Evolutionary conservation across 1,140 invertebrate genomes (phyloP), one percentile per base, ranked within the genome.

Genomic region (Drosophila watanabei): DNA sequence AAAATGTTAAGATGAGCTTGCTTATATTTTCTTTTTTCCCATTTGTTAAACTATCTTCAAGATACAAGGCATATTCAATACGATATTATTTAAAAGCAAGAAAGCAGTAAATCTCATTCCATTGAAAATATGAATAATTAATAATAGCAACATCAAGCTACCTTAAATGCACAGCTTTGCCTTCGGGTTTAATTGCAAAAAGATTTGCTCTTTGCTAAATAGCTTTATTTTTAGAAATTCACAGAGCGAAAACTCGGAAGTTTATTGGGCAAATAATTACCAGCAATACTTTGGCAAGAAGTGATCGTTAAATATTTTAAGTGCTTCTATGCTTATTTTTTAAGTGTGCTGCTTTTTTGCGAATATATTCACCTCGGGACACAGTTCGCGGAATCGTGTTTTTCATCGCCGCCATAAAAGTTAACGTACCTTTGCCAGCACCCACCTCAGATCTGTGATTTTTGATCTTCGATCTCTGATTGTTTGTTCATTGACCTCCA

Each of bases 401-500:
- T 54, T 24, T 56, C 33, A 56, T 37, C 33, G 52, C 37, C 13
- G 20, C 58, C 63, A 65, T 65, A 14, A 65, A 65, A 65, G 32
- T 65, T 43, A 62, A 65, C 30, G 63, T 65, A 45, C 63, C 63
- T 33, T 33, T 61, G 37, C 52, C 32, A 54, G 5, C 32, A 37
- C 32, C 18, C 5, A 30, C n/a, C 14, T 49, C 14, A 5, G 24
- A 46, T 45, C 43, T 48, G 18, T 2, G n/a, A 10, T 11, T 7
- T 43, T 5, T 13, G 28, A 33, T 54, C 51, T 54, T 2, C 35
- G 51, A 54, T 54, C 51, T 54, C 11, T 2, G 52, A 28, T 70
- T 71, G 68, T 71, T 71, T 71, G 63, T 71, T 71, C 68, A 71
- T 69, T 71, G 68, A 71, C 68, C 68, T 71, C 68, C 68, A 71